A percentile compares a stretch with the other conserved stretches of the same genome.
Conservation (phyloP, 2,888 invertebrate genomes). For the Agonopterix subpropinquella region DNA sequence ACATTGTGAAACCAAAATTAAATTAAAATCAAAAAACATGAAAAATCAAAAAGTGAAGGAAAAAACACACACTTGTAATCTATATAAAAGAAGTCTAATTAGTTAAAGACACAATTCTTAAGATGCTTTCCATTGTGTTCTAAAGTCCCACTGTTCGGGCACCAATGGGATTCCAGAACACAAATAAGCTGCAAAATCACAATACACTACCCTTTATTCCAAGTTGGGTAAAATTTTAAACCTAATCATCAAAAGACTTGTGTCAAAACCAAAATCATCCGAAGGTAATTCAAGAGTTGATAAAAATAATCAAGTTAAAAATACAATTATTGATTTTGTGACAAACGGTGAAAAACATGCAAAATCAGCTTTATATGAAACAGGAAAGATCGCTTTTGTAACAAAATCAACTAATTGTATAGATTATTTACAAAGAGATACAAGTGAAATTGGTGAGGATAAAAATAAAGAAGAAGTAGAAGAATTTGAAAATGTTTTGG, state of each 20-base stretch:
- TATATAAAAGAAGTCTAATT: slow-evolving; percentile 4
- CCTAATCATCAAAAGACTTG: slow-evolving; percentile 20
- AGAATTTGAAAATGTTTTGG: slow-evolving; percentile 11
- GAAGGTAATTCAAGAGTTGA: slow-evolving; percentile 8
- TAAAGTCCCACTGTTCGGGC: slow-evolving; percentile 49
- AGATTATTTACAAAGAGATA: slow-evolving; percentile 9
- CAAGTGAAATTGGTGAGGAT: slow-evolving; percentile 12
- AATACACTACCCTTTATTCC: background rate
- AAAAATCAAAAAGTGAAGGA: slow-evolving; percentile 1
- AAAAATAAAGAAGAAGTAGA: slow-evolving; percentile 4
- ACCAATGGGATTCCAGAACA: slow-evolving; percentile 31
- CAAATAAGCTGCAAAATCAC: slow-evolving; percentile 4
- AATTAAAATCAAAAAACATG: slow-evolving; percentile 27
- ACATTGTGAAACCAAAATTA: slow-evolving; percentile 25
- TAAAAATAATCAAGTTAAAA: slow-evolving; percentile 11
- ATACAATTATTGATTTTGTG: slow-evolving; percentile 38
- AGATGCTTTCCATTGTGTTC: slow-evolving; percentile 14
- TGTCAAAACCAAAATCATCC: slow-evolving; percentile 20
- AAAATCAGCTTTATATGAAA: slow-evolving; percentile 16
- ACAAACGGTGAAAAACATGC: slow-evolving; percentile 41
- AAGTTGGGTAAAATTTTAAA: background rate
- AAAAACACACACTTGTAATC: background rate
- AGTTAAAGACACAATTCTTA: slow-evolving; percentile 22
- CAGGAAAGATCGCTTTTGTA: slow-evolving; percentile 31
- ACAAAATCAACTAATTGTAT: slow-evolving; percentile 43